Evolutionary conservation across 2,797 vertebrate genomes (phyloP), one percentile per base, ranked within the genome.

Genomic region (Poliocrania exsul): DNA sequence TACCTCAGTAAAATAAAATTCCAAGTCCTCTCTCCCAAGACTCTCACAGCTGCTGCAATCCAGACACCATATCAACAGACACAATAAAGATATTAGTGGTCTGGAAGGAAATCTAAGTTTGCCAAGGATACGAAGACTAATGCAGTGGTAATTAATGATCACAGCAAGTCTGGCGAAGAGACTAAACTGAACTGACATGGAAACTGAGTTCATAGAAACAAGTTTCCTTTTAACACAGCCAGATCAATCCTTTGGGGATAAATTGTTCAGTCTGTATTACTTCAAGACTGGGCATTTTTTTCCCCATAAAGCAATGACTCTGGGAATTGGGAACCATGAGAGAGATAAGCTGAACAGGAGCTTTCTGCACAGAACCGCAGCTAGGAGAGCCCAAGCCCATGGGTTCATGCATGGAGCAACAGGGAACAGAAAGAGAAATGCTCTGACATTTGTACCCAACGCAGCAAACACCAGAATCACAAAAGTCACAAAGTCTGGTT

Each of bases 81-180:
- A 42, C 40, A 81, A 71, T 67, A 88, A 91, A 95, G 79, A 35
- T 75, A 92, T 24, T 75, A 86, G 33, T 53, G 70, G 49, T 56
- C 69, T 83, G 49, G 37, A 91, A 94, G 83, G 40, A 89, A 86
- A 86, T 66, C 40, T 74, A 70, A 51, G 54, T 91, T 92, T 95
- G 72, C 66, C 35, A 72, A 81, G 65, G 84, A 80, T 91, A 86
- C 38, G 61, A 75, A 91, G 46, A 56, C 29, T 74, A 85, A 81
- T 44, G 81, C 65, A 69, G 57, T 11, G 54, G 61, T 79, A 95
- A 94, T 91, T 94, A 91, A 95, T 60, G 79, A 95, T 89, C 3
- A 0, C 40, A 49, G 66, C 26, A 69, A 66, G 66, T 65, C 84
- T 75, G 50, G 65, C 35, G 61, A 87, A 89, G 58, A 83, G 58